Evolutionary conservation across 1,140 invertebrate species (phyloP), one percentile per base, ranked within the genome.

Genomic region (Galleria mellonella): DNA sequence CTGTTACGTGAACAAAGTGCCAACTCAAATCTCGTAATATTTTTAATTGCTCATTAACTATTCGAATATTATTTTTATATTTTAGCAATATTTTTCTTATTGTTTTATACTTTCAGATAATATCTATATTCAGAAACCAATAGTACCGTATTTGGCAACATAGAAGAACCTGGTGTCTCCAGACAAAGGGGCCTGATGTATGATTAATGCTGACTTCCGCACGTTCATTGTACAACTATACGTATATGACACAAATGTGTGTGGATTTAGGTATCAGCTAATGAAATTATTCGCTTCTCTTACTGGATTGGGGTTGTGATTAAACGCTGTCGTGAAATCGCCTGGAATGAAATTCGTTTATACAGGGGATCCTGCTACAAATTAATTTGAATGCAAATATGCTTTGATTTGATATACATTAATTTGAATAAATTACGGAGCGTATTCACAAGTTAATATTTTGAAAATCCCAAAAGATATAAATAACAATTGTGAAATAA

Each of bases 171-270:
- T 40, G 17, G 23, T 14, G 42, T 37, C 33, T 37, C 43, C 32
- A 37, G 59, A 74, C 67, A 79, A 76, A 76, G 71, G 74, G 64
- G 62, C 56, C 62, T 70, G 68, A 75, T 79, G 63, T 70, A 73
- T 81, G 73, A 82, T 82, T 74, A 81, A 84, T 73, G 62, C 51
- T 32, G 46, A 57, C 46, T 67, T 58, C 60, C 55, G 27, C 29
- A 23, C 12, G 17, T 32, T n/a, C 27, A 15, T 47, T 2, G 2
- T 3, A 2, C 6, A 23, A 23, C 17, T 23, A 6, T 23, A 23
- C 2, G 17, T 23, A 23, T 23, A 6, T 6, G 17, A 42, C 47
- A 53, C 44, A 46, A 48, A 53, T 49, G 43, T 48, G 30, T 23
- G 40, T 33, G 33, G 46, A 50, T 47, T 44, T 35, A 41, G 30